Percentiles rank a stretch among this genome's conserved stretches.
phyloP scores from a whole-genome alignment of 2,113 vertebrate species.

The Upupa epops region DNA sequence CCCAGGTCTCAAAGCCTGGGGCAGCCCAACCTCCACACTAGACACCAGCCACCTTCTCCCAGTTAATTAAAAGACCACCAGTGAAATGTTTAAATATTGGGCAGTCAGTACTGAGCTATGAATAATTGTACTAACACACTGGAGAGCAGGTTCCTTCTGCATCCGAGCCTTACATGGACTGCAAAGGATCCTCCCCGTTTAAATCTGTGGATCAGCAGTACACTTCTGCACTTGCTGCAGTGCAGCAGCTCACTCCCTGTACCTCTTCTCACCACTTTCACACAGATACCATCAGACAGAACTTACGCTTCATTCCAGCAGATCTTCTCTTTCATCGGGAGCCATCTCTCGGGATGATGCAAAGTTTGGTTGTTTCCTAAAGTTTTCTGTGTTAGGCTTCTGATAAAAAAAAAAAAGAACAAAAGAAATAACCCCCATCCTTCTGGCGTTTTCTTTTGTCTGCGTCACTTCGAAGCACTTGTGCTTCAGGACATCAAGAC shows the following conservation, averaged over 20 bases:
- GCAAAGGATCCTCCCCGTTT: not conserved
- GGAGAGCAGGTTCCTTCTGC: not conserved
- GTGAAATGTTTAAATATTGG: not conserved
- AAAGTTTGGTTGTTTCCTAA: not conserved
- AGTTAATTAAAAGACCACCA: not conserved
- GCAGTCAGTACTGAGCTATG: not conserved
- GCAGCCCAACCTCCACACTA: not conserved
- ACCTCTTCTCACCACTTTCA: not conserved
- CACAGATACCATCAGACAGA: not conserved
- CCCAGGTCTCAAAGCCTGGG: not conserved
- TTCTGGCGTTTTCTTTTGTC: not conserved
- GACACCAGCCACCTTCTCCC: constrained; percentile 5
- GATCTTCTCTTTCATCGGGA: not conserved
- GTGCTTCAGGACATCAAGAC: not conserved
- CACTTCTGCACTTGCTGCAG: not conserved
- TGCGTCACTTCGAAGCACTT: not conserved
- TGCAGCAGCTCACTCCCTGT: not conserved
- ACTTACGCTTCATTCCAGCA: not conserved
- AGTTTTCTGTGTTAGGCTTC: not conserved
- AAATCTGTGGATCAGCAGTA: not conserved
- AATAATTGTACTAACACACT: not conserved
- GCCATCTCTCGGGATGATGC: not conserved
- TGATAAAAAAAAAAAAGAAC: not conserved
- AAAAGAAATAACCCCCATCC: not conserved
- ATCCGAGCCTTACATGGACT: not conserved